Base-by-base conservation (phyloP, 2,113 vertebrate genomes). In the Podarcis raffonei region DNA sequence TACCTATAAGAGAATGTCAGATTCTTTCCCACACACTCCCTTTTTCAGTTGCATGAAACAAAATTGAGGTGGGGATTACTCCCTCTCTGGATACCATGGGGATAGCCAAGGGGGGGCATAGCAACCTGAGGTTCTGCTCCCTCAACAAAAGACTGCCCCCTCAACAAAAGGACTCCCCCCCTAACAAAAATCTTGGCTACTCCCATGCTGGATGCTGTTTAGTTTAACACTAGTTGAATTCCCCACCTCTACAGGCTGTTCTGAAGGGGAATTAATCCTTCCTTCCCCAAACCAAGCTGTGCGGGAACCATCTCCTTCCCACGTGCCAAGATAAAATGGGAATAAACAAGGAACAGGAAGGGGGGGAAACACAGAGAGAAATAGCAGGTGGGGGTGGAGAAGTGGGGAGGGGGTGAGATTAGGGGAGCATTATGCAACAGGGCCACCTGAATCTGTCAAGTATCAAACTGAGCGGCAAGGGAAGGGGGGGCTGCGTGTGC, bases 391-490 rank as follows among this genome's bases (percentile, higher is more conserved):
- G 57, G 35, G 69, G 83, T 0, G n/a, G 66, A 32, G 48, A n/a
- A 12, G n/a, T 13, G 68, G 27, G 1, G 35, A 20, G 8, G 32
- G 30, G 25, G 37, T 3, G 22, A 25, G 65, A 72, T 71, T 42
- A 48, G 1, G 25, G 8, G 91, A 12, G 80, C 1, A 1, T 96
- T 95, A 95, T 42, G 80, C 92, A 95, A 94, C 13, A 1, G 0
- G 15, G 0, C 88, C 82, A 6, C 93, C 94, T 90, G 87, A 84
- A 94, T 94, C 94, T 89, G 92, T 90, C 94, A 95, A 92, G 90
- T 42, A 0, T 89, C 39, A 62, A 62, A 91, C 68, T 77, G 1
- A 90, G 93, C 87, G 89, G 92, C 84, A 92, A 94, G 91, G 88
- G 92, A 87, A 92, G 89, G 92, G 90, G 92, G 15, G 9, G 3